A percentile compares a stretch with the other conserved stretches of the same genome.
These are phyloP conservation scores for Nemurella pictetii DNA, from an alignment of 2,888 invertebrate genomes.

Conservation along the genomic window DNA sequence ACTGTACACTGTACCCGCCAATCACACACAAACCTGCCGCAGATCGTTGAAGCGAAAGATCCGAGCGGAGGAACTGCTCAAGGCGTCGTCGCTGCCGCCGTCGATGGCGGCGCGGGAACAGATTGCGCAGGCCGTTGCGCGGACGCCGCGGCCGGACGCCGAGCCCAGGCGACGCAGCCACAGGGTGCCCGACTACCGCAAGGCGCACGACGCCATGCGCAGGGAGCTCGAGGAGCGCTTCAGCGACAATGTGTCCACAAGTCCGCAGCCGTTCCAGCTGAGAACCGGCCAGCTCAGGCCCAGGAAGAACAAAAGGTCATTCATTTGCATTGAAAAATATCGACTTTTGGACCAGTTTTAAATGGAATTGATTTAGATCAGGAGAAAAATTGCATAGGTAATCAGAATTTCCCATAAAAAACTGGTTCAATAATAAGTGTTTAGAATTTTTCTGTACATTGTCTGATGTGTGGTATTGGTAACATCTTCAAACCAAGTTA, in stretches of 20 bases:
- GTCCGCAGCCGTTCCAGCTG: slow-evolving; percentile 58
- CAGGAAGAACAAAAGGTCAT: slow-evolving; percentile 47
- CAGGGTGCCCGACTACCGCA: slow-evolving; percentile 48
- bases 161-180: slow-evolving; percentile 22
- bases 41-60: slow-evolving; percentile 68
- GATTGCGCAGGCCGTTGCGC: slow-evolving; percentile 27
- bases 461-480: no score
- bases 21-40: slow-evolving; percentile 1
- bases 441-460: no score
- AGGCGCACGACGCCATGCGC: slow-evolving; percentile 52
- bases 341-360: no score
- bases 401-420: no score
- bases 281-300: slow-evolving; percentile 57
- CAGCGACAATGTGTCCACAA: slow-evolving; percentile 58
- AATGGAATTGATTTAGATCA: no score
- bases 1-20: no score
- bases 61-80: slow-evolving; percentile 69
- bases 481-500: no score
- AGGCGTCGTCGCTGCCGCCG: slow-evolving; percentile 66
- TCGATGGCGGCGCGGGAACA: slow-evolving; percentile 67
- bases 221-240: slow-evolving; percentile 51
- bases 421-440: no score
- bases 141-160: slow-evolving; percentile 21
- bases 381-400: no score
- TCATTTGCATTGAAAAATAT: no score